phyloP scores from a whole-genome alignment of 2,797 vertebrate species.

The Notolepis coatsorum region DNA sequence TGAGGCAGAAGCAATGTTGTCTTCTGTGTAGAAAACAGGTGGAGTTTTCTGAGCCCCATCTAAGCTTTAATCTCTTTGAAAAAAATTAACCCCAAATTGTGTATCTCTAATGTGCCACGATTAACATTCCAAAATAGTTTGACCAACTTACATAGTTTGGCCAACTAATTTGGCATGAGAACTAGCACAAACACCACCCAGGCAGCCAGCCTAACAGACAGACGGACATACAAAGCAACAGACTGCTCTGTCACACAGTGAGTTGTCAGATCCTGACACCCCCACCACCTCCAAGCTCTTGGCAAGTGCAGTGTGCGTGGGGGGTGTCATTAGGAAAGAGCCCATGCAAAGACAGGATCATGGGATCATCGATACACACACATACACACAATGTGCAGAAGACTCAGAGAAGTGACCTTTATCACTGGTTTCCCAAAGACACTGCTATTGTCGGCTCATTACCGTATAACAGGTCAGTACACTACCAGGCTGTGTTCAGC shows the following conservation, averaged over 20 bases:
- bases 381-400: background rate
- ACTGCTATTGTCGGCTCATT: conserved; percentile 23
- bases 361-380: background rate
- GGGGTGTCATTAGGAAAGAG: conserved; percentile 39
- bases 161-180: no score
- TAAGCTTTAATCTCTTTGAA: no score
- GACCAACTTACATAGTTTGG: no score
- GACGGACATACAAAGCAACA: no score
- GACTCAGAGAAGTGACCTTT: conserved; percentile 50
- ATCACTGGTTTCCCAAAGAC: conserved; percentile 41
- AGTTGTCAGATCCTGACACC: conserved; percentile 9
- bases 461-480: conserved; percentile 16
- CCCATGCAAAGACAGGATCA: conserved; percentile 35
- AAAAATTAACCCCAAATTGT: no score
- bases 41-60: no score
- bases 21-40: no score
- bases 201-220: background rate
- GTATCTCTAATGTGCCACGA: no score
- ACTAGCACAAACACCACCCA: background rate
- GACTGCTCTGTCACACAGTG: background rate
- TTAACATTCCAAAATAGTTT: no score
- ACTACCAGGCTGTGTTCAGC: conserved; percentile 1
- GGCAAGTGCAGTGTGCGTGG: conserved; percentile 25
- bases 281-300: conserved; percentile 20
- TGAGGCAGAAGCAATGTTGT: no score